Evolutionary conservation across 2,888 invertebrate species (phyloP).

Genomic region (Drosophila helvetica): DNA sequence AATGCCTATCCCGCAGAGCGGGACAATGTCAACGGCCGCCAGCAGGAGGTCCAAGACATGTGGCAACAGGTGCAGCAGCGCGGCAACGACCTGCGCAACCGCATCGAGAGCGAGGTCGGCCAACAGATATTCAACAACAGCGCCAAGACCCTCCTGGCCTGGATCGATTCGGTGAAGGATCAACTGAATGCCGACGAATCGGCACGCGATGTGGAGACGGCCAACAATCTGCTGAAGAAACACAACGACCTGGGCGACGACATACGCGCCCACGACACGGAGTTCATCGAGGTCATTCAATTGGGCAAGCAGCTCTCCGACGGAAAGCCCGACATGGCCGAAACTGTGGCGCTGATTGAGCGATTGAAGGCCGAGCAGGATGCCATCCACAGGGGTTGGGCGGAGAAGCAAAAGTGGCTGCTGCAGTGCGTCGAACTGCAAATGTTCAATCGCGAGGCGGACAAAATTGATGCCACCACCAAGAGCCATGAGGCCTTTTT

Average conservation of each 20-base stretch:
- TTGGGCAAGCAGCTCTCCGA: constrained; percentile 90
- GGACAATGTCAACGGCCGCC: constrained; percentile 92
- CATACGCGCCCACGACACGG: constrained; percentile 94
- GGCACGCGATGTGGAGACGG: constrained; percentile 95
- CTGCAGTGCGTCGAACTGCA: constrained; percentile 95
- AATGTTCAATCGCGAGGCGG: constrained; percentile 97
- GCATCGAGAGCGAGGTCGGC: constrained; percentile 97
- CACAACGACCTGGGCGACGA: constrained; percentile 96
- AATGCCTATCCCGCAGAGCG: constrained; percentile 96
- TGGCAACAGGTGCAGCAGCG: constrained; percentile 95
- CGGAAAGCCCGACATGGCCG: constrained; percentile 89
- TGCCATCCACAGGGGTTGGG: constrained; percentile 91
- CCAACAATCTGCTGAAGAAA: constrained; percentile 94
- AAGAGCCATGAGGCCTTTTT: constrained; percentile 97
- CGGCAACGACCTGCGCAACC: constrained; percentile 91
- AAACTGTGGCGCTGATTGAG: constrained; percentile 90
- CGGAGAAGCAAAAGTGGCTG: constrained; percentile 92
- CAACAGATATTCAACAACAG: constrained; percentile 91
- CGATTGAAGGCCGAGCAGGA: constrained; percentile 90
- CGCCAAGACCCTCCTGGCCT: constrained; percentile 91
- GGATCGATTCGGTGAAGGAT: constrained; percentile 92
- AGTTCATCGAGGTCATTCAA: constrained; percentile 92
- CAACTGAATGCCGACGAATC: constrained; percentile 91
- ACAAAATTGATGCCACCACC: constrained; percentile 97
- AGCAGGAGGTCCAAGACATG: constrained; percentile 92